A percentile compares a stretch with the other conserved stretches of the same genome.
Conservation (phyloP, 2,888 invertebrate species). For the Watsonalla cultraria region DNA sequence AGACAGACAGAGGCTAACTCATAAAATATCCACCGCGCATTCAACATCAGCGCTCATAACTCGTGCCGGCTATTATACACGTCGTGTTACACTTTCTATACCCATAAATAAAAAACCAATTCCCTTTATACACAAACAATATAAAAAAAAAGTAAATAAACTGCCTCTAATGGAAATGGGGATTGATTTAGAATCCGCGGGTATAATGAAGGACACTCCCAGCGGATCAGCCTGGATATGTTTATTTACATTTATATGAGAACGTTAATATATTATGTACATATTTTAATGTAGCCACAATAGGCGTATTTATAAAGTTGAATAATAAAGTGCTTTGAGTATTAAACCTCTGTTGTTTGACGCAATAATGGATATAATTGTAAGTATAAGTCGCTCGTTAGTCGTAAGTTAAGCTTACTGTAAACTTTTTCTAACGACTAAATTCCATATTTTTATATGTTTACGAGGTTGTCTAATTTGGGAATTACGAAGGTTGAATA, state of each 20-base stretch:
- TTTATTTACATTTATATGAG: conserved; percentile 60
- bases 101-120: conserved; percentile 4
- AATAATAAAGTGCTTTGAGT: conserved; percentile 17
- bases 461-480: too few species aligned
- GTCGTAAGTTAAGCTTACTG: too few species aligned
- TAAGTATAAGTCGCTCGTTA: too few species aligned
- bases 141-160: conserved; percentile 13
- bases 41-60: too few species aligned
- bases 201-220: conserved; percentile 46
- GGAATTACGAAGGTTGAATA: too few species aligned
- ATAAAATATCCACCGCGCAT: too few species aligned
- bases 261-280: conserved; percentile 45
- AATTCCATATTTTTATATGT: too few species aligned
- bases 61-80: too few species aligned
- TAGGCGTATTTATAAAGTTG: conserved; percentile 24
- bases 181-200: conserved; percentile 42
- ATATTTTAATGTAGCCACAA: conserved; percentile 31
- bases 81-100: too few species aligned
- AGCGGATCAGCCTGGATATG: conserved; percentile 30
- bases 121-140: conserved; percentile 12
- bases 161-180: conserved; percentile 30
- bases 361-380: conserved; percentile 6
- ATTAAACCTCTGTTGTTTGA: conserved; percentile 26
- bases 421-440: too few species aligned
- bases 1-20: too few species aligned